Base-by-base conservation (phyloP, 2,797 vertebrate genomes). In the Microctenopoma stevenorrisi region DNA sequence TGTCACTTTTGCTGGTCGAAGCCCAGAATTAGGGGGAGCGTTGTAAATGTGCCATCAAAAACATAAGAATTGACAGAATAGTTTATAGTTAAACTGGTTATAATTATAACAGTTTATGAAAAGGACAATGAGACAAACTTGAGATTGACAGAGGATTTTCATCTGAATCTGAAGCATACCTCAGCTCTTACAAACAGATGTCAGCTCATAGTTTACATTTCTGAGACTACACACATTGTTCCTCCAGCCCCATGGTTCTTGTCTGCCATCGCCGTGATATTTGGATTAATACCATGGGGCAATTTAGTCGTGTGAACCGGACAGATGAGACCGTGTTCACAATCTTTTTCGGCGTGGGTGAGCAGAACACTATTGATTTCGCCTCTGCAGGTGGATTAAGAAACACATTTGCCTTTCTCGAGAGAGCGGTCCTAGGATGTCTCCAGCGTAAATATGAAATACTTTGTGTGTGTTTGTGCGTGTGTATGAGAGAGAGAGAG, bases 291-390 rank as follows among this genome's bases (percentile, higher is more conserved):
- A 79, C 72, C 68, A 30, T 33, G 33, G 60, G 81, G 54, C 82
- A 77, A 77, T 88, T 86, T 72, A 76, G 61, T 51, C 68, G 81
- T 79, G 76, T 86, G 80, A 79, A 74, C 83, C 59, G 77, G 80
- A 85, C 79, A 76, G 85, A 89, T 83, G 83, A 86, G 81, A 79
- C 56, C 46, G 6, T 63, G 76, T 81, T 77, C 65, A 61, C 76
- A 84, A 86, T 87, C 74, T 78, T 83, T 82, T 80, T 78, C 72
- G 43, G 67, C 35, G 59, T 56, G 59, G 72, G 56, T 59, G 84
- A 86, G 68, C 77, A 82, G 87, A 88, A 81, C 68, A 73, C 69
- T 86, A 92, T 91, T 84, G 91, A 91, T 91, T 92, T 88, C 49
- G 78, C 61, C 69, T 63, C 79, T 82, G 83, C 88, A 79, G 87